Percentiles rank a stretch among this genome's conserved stretches.
Evolutionary conservation across 2,113 vertebrate species (phyloP).

Genomic region (Ameiurus melas): DNA sequence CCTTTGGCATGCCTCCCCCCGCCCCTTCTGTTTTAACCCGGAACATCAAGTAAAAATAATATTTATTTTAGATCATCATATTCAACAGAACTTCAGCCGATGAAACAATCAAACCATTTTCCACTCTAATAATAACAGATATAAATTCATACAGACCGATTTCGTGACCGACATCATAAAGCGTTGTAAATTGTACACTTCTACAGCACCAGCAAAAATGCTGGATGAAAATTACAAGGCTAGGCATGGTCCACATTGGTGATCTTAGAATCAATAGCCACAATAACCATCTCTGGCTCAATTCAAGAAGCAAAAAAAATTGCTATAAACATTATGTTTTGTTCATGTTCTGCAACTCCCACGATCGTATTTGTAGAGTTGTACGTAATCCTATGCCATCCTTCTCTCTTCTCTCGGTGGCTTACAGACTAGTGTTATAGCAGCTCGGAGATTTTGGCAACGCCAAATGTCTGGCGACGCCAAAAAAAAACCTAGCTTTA

Average conservation of each 20-base stretch:
- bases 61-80: not conserved
- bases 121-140: not conserved
- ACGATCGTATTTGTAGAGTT: not conserved
- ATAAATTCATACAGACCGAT: not conserved
- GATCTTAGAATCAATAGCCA: not conserved
- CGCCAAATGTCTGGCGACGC: not conserved
- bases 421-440: not conserved
- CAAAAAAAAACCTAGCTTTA: not conserved
- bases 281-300: not conserved
- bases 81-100: not conserved
- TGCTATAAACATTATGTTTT: not conserved
- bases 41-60: not conserved
- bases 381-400: not conserved
- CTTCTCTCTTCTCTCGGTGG: not conserved
- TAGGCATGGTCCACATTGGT: not conserved
- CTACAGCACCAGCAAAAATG: not conserved
- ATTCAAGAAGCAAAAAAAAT: not conserved
- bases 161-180: not conserved
- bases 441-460: not conserved
- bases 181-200: not conserved
- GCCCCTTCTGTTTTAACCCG: not conserved
- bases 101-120: not conserved
- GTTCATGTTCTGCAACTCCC: not conserved
- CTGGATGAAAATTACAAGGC: not conserved
- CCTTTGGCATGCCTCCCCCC: not conserved